Conservation (phyloP, 2,113 vertebrate genomes). For the Propithecus coquereli region DNA sequence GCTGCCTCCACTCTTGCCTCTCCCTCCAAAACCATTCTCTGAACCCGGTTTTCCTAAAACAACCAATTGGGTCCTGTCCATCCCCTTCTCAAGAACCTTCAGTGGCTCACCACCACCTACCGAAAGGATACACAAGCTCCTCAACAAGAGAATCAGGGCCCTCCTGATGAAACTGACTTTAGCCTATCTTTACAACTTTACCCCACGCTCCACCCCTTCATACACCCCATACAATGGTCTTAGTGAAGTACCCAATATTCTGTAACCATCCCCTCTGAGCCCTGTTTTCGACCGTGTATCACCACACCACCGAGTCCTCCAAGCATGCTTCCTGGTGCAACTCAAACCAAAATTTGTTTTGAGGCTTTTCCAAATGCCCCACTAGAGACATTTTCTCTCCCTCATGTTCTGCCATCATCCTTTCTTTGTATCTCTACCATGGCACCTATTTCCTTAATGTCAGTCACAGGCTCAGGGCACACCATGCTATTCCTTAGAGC, state of each 20-base stretch:
- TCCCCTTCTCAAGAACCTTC: background rate
- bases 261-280: background rate
- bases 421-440: background rate
- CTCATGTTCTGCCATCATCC: background rate
- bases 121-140: background rate
- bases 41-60: constrained; percentile 5
- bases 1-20: background rate
- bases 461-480: background rate
- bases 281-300: too few relatives aligned
- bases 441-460: background rate
- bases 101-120: background rate
- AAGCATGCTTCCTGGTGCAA: background rate
- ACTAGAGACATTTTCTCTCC: background rate
- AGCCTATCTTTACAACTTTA: background rate
- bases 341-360: background rate
- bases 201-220: background rate
- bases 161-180: background rate
- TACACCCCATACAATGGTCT: background rate
- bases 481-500: background rate
- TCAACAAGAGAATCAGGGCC: background rate
- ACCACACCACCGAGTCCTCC: background rate
- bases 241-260: background rate
- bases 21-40: background rate
- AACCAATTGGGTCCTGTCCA: background rate
- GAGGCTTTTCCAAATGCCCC: background rate